These are phyloP conservation scores for Malachius bipustulatus DNA, from an alignment of 2,888 invertebrate species.

Conservation along the genomic window DNA sequence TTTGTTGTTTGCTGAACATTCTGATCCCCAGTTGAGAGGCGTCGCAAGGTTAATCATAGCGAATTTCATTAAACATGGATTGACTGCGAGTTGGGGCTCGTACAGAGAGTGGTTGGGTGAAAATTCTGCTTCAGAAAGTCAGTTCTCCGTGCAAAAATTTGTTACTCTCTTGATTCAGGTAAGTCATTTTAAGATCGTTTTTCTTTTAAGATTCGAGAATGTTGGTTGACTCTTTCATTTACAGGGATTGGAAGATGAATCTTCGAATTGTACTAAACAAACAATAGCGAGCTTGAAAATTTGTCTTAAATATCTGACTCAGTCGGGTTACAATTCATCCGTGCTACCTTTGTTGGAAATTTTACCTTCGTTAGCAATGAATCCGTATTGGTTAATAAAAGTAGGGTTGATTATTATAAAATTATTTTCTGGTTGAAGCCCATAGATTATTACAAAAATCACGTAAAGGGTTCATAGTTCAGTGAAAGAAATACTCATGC, in stretches of 20 bases:
- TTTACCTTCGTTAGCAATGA: slow-evolving; percentile 51
- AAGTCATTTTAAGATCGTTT: too few relatives aligned
- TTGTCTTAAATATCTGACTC: slow-evolving; percentile 47
- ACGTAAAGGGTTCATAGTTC: too few relatives aligned
- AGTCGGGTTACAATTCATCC: slow-evolving; percentile 47
- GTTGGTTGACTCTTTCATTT: too few relatives aligned
- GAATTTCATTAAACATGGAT: slow-evolving; percentile 49
- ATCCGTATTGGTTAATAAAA: slow-evolving; percentile 78
- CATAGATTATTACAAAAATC: too few relatives aligned
- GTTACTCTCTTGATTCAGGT: too few relatives aligned
- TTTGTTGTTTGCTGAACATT: slow-evolving; percentile 55
- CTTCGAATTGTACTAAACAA: slow-evolving; percentile 62
- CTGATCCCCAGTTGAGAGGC: slow-evolving; percentile 74
- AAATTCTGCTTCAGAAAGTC: too few relatives aligned
- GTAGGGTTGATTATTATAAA: too few relatives aligned
- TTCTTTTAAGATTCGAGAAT: too few relatives aligned
- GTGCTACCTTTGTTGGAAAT: slow-evolving; percentile 47
- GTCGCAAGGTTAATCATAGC: slow-evolving; percentile 55
- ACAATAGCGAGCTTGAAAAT: slow-evolving; percentile 51
- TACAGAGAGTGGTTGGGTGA: slow-evolving; percentile 42
- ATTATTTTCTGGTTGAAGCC: too few relatives aligned
- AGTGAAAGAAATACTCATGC: too few relatives aligned
- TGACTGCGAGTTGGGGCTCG: slow-evolving; percentile 44
- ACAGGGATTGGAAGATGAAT: slow-evolving; percentile 61
- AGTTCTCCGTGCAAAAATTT: too few relatives aligned